Percentiles rank a stretch among this genome's conserved stretches.
These are phyloP conservation scores for Diloba caeruleocephala DNA, from an alignment of 2,888 invertebrate species.

Conservation along the genomic window DNA sequence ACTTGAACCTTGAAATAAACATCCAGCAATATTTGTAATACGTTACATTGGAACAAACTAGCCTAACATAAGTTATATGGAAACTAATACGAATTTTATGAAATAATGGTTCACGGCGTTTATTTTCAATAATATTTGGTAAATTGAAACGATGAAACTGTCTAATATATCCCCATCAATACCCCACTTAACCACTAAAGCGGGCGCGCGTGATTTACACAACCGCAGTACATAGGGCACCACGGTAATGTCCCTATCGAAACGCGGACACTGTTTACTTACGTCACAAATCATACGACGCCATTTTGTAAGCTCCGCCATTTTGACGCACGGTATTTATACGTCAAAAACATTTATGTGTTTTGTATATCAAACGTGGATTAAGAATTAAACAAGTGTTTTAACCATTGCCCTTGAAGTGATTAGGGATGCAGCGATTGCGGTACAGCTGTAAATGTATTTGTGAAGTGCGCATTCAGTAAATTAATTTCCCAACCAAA, in stretches of 20 bases:
- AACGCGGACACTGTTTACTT: slow-evolving; percentile 44
- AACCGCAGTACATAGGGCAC: slow-evolving; percentile 39
- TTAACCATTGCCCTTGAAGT: too few relatives aligned
- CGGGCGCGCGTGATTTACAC: slow-evolving; percentile 40
- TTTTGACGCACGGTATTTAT: slow-evolving; percentile 53
- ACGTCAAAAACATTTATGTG: slow-evolving; percentile 21
- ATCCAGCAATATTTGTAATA: too few relatives aligned
- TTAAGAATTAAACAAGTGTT: too few relatives aligned
- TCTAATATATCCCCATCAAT: slow-evolving; percentile 36
- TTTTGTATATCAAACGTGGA: slow-evolving; percentile 11
- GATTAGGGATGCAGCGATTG: too few relatives aligned
- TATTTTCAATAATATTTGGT: slow-evolving; percentile 22
- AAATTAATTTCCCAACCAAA: slow-evolving; percentile 39
- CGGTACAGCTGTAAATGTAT: slow-evolving; percentile 4
- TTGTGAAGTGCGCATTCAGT: slow-evolving; percentile 23
- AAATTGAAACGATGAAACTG: slow-evolving; percentile 39
- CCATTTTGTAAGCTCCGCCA: slow-evolving; percentile 63
- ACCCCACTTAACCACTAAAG: slow-evolving; percentile 28
- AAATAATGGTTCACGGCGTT: slow-evolving; percentile 7
- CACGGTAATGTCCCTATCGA: slow-evolving; percentile 32
- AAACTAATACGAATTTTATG: too few relatives aligned
- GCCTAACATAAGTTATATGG: too few relatives aligned
- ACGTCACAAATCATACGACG: slow-evolving; percentile 58
- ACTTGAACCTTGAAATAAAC: too few relatives aligned
- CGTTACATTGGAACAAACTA: too few relatives aligned